These are phyloP conservation scores for Ornithorhynchus anatinus DNA, from an alignment of 2,113 vertebrate species.

Conservation along the genomic window DNA sequence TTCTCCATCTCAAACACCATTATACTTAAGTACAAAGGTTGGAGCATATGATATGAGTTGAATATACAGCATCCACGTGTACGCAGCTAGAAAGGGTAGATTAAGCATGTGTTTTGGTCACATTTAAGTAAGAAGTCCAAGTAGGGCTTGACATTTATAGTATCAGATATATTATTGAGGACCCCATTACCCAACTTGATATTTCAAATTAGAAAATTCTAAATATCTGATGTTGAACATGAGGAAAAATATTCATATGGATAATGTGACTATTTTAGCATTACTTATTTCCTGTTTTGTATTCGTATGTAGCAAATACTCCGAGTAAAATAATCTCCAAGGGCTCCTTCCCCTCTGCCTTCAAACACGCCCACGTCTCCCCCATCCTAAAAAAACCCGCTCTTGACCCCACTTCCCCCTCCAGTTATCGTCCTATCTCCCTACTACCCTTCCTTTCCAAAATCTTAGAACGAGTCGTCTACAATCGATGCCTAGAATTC, in stretches of 20 bases:
- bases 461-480: too few species aligned
- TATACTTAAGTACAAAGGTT: conserved; percentile 32
- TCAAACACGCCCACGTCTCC: too few species aligned
- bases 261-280: neutral
- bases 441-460: too few species aligned
- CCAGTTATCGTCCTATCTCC: too few species aligned
- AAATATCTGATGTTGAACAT: conserved; percentile 15
- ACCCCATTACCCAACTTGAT: conserved; percentile 19
- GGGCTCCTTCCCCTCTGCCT: too few species aligned
- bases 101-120: conserved; percentile 55
- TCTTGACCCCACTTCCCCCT: too few species aligned
- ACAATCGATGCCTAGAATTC: too few species aligned
- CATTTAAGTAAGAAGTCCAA: conserved; percentile 45
- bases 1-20: conserved; percentile 23
- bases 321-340: too few species aligned
- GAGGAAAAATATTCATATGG: neutral
- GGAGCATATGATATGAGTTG: too few species aligned
- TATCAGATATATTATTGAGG: conserved; percentile 44
- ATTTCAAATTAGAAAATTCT: conserved; percentile 31
- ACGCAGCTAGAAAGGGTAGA: conserved; percentile 38
- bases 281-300: too few species aligned
- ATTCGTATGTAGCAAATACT: too few species aligned
- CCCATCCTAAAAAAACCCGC: too few species aligned
- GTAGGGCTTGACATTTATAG: conserved; percentile 36
- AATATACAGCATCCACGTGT: conserved; percentile 42